Conservation (phyloP, 2,888 invertebrate species). For the Sminthurides aquaticus region DNA sequence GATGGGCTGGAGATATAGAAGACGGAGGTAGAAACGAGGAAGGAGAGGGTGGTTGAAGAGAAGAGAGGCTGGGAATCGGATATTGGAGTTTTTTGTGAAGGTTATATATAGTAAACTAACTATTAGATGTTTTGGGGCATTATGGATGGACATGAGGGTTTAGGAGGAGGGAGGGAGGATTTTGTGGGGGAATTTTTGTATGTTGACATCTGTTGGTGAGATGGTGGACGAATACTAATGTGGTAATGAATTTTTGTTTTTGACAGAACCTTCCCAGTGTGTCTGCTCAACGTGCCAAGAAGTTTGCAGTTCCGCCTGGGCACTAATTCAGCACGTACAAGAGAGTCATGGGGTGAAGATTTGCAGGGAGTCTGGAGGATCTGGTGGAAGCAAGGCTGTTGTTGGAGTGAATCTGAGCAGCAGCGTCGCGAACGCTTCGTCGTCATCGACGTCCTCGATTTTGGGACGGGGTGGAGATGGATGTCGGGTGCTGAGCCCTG, state of each 20-base stretch:
- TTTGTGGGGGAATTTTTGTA: too few relatives aligned
- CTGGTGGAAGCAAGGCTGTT: background rate
- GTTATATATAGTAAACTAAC: too few relatives aligned
- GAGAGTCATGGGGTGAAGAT: conserved; percentile 88
- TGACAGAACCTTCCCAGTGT: conserved; percentile 88
- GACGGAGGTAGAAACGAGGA: too few relatives aligned
- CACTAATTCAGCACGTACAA: conserved; percentile 88
- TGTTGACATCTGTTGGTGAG: too few relatives aligned
- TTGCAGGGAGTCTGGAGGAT: conserved; percentile 54
- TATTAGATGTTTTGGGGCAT: too few relatives aligned
- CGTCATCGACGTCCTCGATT: conserved; percentile 5
- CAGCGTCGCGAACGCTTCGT: background rate
- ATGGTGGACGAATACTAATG: too few relatives aligned
- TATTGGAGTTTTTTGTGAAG: too few relatives aligned
- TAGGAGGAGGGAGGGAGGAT: too few relatives aligned
- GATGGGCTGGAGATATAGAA: too few relatives aligned
- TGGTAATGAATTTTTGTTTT: background rate
- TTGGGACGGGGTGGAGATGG: conserved; percentile 10
- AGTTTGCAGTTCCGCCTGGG: conserved; percentile 88
- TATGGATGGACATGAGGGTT: too few relatives aligned
- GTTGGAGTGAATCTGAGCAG: background rate
- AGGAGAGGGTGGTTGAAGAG: too few relatives aligned
- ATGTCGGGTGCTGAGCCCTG: conserved; percentile 12
- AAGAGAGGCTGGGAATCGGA: too few relatives aligned
- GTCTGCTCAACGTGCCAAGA: conserved; percentile 91